Conservation (phyloP, 2,888 invertebrate genomes). For the Himalopsyche japonica region DNA sequence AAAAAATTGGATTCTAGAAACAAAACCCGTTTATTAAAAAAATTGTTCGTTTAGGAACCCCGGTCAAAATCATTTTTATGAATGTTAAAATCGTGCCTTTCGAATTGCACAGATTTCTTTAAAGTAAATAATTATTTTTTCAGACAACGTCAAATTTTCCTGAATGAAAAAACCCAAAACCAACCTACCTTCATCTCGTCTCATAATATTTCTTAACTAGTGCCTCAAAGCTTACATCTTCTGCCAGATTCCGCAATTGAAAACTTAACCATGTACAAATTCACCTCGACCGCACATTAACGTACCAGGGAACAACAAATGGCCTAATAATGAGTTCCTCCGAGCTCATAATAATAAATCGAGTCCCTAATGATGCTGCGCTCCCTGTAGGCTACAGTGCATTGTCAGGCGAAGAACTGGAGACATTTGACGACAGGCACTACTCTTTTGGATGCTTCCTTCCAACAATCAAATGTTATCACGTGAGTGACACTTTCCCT, state of each 20-base stretch:
- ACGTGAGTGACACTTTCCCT: not conserved
- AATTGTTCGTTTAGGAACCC: too few relatives aligned
- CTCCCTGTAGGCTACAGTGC: not conserved
- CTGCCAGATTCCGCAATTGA: not conserved
- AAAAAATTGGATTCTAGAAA: too few relatives aligned
- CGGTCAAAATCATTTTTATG: too few relatives aligned
- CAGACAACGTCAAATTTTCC: too few relatives aligned
- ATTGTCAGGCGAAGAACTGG: not conserved
- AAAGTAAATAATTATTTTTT: too few relatives aligned
- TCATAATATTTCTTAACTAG: too few relatives aligned
- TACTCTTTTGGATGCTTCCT: not conserved
- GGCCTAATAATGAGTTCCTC: conserved; percentile 38
- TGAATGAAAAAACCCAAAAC: too few relatives aligned
- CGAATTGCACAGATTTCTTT: too few relatives aligned
- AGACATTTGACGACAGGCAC: not conserved
- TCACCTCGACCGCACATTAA: conserved; percentile 6
- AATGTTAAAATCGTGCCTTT: too few relatives aligned
- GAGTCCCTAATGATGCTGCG: conserved; percentile 27
- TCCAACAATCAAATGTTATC: not conserved
- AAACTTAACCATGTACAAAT: not conserved
- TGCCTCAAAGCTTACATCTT: not conserved
- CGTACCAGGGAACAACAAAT: conserved; percentile 16
- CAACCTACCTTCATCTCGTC: too few relatives aligned
- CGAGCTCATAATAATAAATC: conserved; percentile 35
- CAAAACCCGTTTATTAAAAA: too few relatives aligned